A percentile compares a stretch with the other conserved stretches of the same genome.
Evolutionary conservation across 2,113 vertebrate species (phyloP).

Genomic region (Crotalus helleri): DNA sequence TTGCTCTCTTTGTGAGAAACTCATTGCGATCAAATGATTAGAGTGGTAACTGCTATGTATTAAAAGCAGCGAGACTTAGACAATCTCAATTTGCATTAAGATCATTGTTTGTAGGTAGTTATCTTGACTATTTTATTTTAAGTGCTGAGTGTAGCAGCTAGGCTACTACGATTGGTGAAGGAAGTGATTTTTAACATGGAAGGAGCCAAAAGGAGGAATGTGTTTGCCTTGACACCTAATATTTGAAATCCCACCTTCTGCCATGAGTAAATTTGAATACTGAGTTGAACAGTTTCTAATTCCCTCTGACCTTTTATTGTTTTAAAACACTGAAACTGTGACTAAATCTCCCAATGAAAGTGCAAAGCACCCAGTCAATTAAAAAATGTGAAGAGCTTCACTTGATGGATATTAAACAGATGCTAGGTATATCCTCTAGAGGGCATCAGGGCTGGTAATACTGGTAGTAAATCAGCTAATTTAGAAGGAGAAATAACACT

Average conservation of each 20-base stretch:
- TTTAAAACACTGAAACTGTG: neutral
- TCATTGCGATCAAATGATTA: neutral
- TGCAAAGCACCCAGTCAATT: neutral
- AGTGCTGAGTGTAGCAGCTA: neutral
- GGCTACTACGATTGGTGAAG: neutral
- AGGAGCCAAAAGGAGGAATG: neutral
- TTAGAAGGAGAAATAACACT: neutral
- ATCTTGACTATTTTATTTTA: neutral
- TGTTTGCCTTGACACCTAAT: neutral
- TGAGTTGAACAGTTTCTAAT: neutral
- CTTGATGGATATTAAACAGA: neutral
- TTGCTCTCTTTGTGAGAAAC: neutral
- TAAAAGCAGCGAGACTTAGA: neutral
- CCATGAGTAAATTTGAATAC: neutral
- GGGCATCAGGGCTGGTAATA: neutral
- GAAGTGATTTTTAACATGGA: neutral
- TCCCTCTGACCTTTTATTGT: constrained; percentile 1
- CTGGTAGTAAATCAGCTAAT: neutral
- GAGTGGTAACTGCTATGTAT: neutral
- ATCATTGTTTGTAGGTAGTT: neutral
- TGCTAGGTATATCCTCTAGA: neutral
- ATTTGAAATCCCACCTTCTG: neutral
- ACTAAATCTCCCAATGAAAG: neutral
- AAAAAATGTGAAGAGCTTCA: neutral
- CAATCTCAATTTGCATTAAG: neutral